Evolutionary conservation across 2,113 vertebrate species (phyloP).

Genomic region (Limanda limanda): DNA sequence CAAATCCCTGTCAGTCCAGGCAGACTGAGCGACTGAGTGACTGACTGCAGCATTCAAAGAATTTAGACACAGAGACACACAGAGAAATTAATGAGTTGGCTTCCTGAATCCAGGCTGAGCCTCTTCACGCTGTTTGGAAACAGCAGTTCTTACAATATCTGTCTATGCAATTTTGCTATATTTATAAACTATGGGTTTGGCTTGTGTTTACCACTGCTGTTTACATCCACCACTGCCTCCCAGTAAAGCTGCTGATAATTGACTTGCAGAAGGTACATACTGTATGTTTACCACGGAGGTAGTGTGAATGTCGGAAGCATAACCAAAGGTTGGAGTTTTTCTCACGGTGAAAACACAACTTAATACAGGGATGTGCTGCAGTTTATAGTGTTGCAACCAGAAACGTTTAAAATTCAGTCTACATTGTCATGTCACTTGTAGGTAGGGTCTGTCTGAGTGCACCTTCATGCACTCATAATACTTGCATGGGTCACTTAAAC

Average conservation of each 20-base stretch:
- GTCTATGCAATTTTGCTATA: slow-evolving; percentile 11
- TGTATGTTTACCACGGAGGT: not conserved
- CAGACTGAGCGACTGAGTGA: not conserved
- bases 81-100: not conserved
- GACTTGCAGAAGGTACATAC: not conserved
- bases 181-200: slow-evolving; percentile 17
- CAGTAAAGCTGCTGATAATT: slow-evolving; percentile 11
- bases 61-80: not conserved
- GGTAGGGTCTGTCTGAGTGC: too few species aligned
- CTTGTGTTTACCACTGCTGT: slow-evolving; percentile 21
- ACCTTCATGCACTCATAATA: not conserved
- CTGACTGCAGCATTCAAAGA: slow-evolving; percentile 39
- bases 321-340: not conserved
- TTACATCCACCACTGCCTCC: slow-evolving; percentile 19
- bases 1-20: slow-evolving; percentile 4
- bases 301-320: not conserved
- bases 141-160: slow-evolving; percentile 24
- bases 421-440: too few species aligned
- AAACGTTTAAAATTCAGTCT: not conserved
- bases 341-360: not conserved
- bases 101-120: too few species aligned
- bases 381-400: not conserved
- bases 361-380: not conserved
- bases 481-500: too few species aligned
- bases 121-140: slow-evolving; percentile 42